phyloP scores from a whole-genome alignment of 2,888 invertebrate species.

The Eupithecia tripunctaria region DNA sequence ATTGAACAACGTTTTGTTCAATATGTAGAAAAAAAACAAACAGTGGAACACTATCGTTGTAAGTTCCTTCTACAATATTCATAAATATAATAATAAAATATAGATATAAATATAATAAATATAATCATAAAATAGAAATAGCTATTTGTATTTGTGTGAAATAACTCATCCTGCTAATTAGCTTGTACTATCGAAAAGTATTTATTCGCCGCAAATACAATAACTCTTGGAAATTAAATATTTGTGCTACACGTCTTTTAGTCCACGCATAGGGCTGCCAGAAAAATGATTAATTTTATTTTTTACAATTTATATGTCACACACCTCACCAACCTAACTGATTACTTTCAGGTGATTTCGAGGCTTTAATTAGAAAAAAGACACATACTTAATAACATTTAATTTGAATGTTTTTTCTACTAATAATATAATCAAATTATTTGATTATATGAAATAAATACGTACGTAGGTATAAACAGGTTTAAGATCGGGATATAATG shows the following conservation, averaged over 20 bases:
- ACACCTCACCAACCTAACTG: not conserved
- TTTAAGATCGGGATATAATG: not conserved
- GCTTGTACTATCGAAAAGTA: constrained; percentile 58
- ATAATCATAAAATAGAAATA: constrained; percentile 17
- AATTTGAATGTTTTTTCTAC: too few relatives aligned
- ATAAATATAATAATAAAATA: not conserved
- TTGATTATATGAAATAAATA: too few relatives aligned
- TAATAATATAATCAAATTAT: too few relatives aligned
- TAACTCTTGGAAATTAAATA: constrained; percentile 60
- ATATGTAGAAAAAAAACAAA: too few relatives aligned
- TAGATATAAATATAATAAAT: constrained; percentile 10
- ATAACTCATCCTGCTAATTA: constrained; percentile 44
- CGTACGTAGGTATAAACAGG: not conserved
- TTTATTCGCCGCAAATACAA: constrained; percentile 55
- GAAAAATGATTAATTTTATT: too few relatives aligned
- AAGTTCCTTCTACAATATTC: not conserved
- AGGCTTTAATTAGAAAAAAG: not conserved
- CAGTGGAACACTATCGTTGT: not conserved
- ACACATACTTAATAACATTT: too few relatives aligned
- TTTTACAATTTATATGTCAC: too few relatives aligned
- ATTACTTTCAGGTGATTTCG: not conserved
- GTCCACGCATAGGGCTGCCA: constrained; percentile 41
- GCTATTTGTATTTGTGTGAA: constrained; percentile 43
- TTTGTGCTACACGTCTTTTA: constrained; percentile 56
- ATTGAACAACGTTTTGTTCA: too few relatives aligned